Conservation (phyloP, 2,888 invertebrate species). For the Marronus borbonicus region DNA sequence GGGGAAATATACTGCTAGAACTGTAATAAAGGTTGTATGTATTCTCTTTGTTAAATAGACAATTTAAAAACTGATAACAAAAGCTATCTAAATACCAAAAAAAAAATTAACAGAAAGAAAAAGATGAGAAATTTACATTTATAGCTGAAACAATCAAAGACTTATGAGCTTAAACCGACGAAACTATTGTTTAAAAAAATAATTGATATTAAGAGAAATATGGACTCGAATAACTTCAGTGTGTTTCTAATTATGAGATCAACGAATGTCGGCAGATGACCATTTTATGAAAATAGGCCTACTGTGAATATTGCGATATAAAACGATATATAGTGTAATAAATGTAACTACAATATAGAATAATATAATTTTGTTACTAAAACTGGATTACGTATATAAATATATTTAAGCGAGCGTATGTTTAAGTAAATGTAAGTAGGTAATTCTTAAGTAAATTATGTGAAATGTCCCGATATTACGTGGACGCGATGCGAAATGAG, state of each 20-base stretch:
- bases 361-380: conserved; percentile 50
- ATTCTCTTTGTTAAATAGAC: neutral
- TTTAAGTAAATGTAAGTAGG: neutral
- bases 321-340: conserved; percentile 30
- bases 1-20: conserved; percentile 50
- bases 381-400: conserved; percentile 11
- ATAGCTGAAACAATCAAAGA: conserved; percentile 59
- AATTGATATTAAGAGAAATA: conserved; percentile 20
- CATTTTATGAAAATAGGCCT: conserved; percentile 52
- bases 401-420: conserved; percentile 4
- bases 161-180: conserved; percentile 57
- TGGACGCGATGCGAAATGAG: neutral
- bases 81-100: neutral
- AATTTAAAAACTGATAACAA: neutral
- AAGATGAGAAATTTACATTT: conserved; percentile 39
- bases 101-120: neutral
- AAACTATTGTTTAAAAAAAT: conserved; percentile 45
- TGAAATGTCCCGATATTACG: neutral
- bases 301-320: conserved; percentile 51
- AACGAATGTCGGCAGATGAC: conserved; percentile 57
- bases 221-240: conserved; percentile 29
- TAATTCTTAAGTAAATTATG: neutral
- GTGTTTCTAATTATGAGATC: conserved; percentile 52
- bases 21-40: conserved; percentile 1
- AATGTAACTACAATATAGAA: conserved; percentile 51